phyloP scores from a whole-genome alignment of 2,888 invertebrate species.

The Amphipoea oculea region DNA sequence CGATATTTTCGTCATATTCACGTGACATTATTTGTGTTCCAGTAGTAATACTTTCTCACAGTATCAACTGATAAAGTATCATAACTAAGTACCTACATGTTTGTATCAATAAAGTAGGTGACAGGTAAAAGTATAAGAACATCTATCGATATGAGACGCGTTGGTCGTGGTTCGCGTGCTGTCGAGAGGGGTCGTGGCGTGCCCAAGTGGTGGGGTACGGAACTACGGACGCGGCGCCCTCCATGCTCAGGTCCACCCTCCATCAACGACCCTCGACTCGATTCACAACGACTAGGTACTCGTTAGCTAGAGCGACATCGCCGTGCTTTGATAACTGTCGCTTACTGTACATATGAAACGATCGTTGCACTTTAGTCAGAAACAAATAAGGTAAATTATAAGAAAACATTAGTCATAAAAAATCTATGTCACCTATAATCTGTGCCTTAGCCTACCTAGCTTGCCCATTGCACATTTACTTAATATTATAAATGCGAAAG shows the following conservation, averaged over 20 bases:
- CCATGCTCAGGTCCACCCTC: constrained; percentile 73
- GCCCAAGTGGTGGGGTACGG: constrained; percentile 82
- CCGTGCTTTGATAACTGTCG: constrained; percentile 55
- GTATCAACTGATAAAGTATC: constrained; percentile 57
- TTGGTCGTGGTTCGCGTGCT: constrained; percentile 65
- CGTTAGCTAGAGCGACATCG: constrained; percentile 65
- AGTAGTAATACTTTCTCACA: constrained; percentile 51
- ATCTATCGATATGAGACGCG: constrained; percentile 46
- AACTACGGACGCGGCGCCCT: constrained; percentile 67
- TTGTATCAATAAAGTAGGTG: constrained; percentile 48
- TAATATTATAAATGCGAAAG: background rate
- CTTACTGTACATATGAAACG: constrained; percentile 27
- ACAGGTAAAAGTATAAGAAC: constrained; percentile 41
- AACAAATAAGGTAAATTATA: background rate
- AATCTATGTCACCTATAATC: background rate
- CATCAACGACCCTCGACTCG: constrained; percentile 77
- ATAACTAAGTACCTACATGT: constrained; percentile 15
- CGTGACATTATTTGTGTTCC: constrained; percentile 19
- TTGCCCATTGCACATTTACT: background rate
- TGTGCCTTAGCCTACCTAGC: background rate
- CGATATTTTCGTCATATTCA: constrained; percentile 27
- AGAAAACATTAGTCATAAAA: background rate
- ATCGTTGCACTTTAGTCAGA: constrained; percentile 10
- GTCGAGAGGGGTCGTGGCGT: constrained; percentile 80
- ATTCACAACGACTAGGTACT: constrained; percentile 68